Conservation (phyloP, 2,113 vertebrate species). For the Tetrax tetrax region DNA sequence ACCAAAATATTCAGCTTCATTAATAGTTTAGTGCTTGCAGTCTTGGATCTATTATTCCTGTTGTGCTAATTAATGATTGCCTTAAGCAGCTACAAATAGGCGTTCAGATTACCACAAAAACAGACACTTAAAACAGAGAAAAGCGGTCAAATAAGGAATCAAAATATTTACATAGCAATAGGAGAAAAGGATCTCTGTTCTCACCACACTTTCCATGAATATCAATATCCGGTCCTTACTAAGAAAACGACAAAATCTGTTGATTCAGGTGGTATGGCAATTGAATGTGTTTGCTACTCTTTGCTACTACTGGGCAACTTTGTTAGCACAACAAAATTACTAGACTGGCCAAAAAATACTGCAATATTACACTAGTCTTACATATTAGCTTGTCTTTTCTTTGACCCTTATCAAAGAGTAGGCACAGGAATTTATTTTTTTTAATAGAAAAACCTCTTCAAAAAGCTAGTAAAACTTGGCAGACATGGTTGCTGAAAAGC, state of each 20-base stretch:
- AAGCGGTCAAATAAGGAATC: conserved; percentile 7
- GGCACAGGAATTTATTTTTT: neutral
- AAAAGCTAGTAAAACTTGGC: neutral
- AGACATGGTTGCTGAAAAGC: neutral
- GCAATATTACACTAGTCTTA: neutral
- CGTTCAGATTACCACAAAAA: neutral
- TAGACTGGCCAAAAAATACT: neutral
- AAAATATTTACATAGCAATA: conserved; percentile 15
- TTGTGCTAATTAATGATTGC: neutral
- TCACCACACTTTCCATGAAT: neutral
- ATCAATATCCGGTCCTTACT: neutral
- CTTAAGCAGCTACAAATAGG: neutral
- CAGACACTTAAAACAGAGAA: neutral
- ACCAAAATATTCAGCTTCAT: neutral
- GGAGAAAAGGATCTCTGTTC: neutral
- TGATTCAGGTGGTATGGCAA: neutral
- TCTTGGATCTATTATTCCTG: neutral
- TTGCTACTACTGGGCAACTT: neutral
- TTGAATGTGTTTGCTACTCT: neutral
- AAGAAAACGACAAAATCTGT: neutral
- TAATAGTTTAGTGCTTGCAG: neutral
- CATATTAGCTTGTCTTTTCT: neutral
- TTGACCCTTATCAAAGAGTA: neutral
- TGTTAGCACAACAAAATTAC: neutral
- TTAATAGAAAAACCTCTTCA: neutral